These are phyloP conservation scores for Actinemys pallida DNA, from an alignment of 2,113 vertebrate species.

Conservation along the genomic window DNA sequence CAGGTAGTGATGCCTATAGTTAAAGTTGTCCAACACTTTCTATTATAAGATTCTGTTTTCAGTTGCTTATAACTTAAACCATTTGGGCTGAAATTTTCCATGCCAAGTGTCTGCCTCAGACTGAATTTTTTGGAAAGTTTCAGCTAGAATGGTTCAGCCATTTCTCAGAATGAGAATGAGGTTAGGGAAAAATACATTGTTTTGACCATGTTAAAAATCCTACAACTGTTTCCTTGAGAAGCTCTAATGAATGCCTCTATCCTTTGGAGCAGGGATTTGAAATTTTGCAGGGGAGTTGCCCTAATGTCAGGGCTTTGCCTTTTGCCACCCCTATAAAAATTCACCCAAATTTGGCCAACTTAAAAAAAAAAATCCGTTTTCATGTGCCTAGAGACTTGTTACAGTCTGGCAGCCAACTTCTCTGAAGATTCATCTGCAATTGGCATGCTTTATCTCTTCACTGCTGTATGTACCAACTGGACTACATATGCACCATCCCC, in stretches of 20 bases:
- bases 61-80: conserved; percentile 10
- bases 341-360: not conserved
- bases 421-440: not conserved
- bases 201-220: not conserved
- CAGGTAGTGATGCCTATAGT: conserved; percentile 19
- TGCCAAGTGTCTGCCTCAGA: conserved; percentile 7
- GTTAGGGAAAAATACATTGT: not conserved
- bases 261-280: not conserved
- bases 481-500: not conserved
- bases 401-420: not conserved
- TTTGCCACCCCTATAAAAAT: not conserved
- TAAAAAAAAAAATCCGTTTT: not conserved
- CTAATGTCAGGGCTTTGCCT: not conserved
- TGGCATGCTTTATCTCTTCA: not conserved
- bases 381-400: not conserved
- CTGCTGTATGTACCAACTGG: not conserved
- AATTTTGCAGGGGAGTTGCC: not conserved
- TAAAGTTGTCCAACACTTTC: conserved; percentile 47
- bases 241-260: not conserved
- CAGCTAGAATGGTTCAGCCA: not conserved
- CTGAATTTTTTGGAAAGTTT: conserved; percentile 32
- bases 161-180: not conserved
- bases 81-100: conserved; percentile 40
- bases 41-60: conserved; percentile 34
- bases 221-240: not conserved